Conservation (phyloP, 2,797 vertebrate genomes). For the Coccyzus lansbergi region DNA sequence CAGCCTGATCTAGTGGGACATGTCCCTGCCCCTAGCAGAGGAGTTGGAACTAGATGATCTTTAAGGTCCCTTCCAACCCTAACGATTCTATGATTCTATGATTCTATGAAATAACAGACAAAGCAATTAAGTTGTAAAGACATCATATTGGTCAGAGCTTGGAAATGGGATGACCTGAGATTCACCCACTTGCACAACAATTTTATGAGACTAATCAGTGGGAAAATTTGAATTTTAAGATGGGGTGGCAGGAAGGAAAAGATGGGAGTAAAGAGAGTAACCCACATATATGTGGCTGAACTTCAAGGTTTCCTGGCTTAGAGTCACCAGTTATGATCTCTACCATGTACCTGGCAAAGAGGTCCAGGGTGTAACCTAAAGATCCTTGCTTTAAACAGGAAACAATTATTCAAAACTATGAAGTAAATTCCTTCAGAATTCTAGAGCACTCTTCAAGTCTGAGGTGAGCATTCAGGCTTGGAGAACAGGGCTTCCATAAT, state of each 20-base stretch:
- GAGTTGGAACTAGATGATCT: too few relatives aligned
- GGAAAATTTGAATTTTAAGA: not conserved
- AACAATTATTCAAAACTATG: not conserved
- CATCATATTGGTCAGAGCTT: too few relatives aligned
- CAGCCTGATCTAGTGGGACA: too few relatives aligned
- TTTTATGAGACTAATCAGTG: not conserved
- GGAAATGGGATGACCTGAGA: not conserved
- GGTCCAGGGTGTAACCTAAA: not conserved
- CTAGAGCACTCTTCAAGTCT: rapidly evolving
- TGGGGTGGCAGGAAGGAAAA: not conserved
- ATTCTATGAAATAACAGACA: too few relatives aligned
- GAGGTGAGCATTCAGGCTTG: not conserved
- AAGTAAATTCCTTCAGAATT: not conserved
- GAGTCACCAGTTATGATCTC: not conserved
- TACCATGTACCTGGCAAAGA: not conserved
- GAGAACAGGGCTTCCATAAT: not conserved
- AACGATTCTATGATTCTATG: too few relatives aligned
- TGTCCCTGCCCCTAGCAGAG: too few relatives aligned
- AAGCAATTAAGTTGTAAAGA: too few relatives aligned
- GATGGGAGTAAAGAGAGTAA: not conserved
- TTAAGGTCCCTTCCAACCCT: too few relatives aligned
- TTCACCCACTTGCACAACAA: not conserved
- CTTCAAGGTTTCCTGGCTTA: not conserved
- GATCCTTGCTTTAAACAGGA: not conserved
- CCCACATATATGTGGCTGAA: not conserved